These are phyloP conservation scores for Macquaria ambigua DNA, from an alignment of 2,113 vertebrate species.

Conservation along the genomic window DNA sequence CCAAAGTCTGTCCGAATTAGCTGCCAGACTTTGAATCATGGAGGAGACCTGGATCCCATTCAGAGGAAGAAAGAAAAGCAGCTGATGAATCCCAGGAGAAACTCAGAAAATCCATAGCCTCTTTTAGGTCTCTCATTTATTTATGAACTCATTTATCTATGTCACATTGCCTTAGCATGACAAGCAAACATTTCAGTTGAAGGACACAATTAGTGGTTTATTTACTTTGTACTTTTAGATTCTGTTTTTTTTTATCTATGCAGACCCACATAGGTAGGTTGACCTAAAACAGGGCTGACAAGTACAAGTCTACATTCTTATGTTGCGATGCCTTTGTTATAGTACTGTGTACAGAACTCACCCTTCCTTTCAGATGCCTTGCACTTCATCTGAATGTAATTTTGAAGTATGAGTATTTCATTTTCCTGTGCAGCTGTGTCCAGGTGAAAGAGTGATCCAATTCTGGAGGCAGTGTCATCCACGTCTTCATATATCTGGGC, in stretches of 20 bases:
- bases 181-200: neutral
- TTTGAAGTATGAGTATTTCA: conserved; percentile 7
- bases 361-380: neutral
- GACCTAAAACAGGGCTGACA: conserved; percentile 1
- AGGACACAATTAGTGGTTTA: neutral
- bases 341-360: neutral
- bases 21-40: conserved; percentile 31
- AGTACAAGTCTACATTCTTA: neutral
- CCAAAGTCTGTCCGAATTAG: conserved; percentile 11
- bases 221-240: neutral
- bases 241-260: neutral
- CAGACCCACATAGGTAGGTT: neutral
- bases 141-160: neutral
- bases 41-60: conserved; percentile 35
- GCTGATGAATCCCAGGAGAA: conserved; percentile 9
- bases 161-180: neutral
- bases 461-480: conserved; percentile 3
- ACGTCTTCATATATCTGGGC: conserved; percentile 10
- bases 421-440: conserved; percentile 24
- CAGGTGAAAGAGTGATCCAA: conserved; percentile 28
- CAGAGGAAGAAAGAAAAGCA: conserved; percentile 12
- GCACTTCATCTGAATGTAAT: conserved; percentile 26
- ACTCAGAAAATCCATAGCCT: neutral
- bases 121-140: conserved; percentile 4
- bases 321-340: neutral